A percentile compares a stretch with the other conserved stretches of the same genome.
These are phyloP conservation scores for Ommatoiulus sabulosus DNA, from an alignment of 2,888 invertebrate genomes.

Conservation along the genomic window DNA sequence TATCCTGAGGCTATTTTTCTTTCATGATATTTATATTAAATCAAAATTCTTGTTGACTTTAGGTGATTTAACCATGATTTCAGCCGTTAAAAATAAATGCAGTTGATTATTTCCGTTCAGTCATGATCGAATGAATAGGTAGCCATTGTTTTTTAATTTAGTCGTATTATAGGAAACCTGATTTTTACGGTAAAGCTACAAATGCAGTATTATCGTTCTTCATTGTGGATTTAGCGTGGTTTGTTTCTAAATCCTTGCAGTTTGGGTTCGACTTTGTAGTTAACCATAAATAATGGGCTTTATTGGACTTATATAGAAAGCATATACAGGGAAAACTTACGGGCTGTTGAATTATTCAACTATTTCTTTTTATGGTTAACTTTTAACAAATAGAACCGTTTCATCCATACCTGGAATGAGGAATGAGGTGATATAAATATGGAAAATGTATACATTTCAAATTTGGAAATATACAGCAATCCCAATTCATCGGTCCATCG, in stretches of 20 bases:
- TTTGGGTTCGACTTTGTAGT: neutral
- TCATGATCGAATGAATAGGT: too few relatives aligned
- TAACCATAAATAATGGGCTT: neutral
- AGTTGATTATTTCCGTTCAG: too few relatives aligned
- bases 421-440: neutral
- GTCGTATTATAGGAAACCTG: too few relatives aligned
- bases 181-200: too few relatives aligned
- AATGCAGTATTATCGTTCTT: too few relatives aligned
- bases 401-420: neutral
- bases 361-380: neutral
- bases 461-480: neutral
- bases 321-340: neutral
- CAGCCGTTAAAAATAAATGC: too few relatives aligned
- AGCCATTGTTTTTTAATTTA: too few relatives aligned
- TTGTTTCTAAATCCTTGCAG: neutral
- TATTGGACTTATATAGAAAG: neutral
- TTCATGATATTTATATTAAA: too few relatives aligned
- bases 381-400: neutral
- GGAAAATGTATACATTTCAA: neutral
- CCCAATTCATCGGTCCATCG: neutral
- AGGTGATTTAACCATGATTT: too few relatives aligned
- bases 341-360: neutral
- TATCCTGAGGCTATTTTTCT: too few relatives aligned
- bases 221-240: too few relatives aligned
- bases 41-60: too few relatives aligned